phyloP scores from a whole-genome alignment of 2,113 vertebrate species.

The Corynorhinus townsendii region DNA sequence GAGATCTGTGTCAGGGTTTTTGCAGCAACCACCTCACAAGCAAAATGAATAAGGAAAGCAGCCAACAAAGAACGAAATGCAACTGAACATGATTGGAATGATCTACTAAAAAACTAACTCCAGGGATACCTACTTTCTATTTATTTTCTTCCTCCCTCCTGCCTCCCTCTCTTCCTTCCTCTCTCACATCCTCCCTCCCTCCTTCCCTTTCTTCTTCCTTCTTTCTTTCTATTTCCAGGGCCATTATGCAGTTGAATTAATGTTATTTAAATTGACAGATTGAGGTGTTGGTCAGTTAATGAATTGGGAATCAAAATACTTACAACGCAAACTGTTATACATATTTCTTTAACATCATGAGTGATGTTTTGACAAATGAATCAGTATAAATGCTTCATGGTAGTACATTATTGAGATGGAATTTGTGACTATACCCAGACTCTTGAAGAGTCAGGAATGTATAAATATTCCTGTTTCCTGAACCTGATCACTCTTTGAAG shows the following conservation, averaged over 20 bases:
- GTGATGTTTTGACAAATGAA: slow-evolving; percentile 17
- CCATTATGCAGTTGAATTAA: slow-evolving; percentile 23
- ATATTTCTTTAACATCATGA: slow-evolving; percentile 26
- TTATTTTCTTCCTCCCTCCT: background rate
- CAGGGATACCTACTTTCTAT: background rate
- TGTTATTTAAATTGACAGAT: background rate
- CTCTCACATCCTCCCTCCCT: no score
- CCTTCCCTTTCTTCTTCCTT: no score
- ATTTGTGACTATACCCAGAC: slow-evolving; percentile 1
- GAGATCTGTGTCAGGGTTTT: background rate
- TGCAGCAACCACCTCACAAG: background rate
- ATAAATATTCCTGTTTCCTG: background rate
- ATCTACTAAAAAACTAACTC: background rate
- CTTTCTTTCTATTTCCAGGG: background rate
- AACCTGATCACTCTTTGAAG: background rate
- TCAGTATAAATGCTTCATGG: slow-evolving; percentile 38
- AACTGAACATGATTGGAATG: slow-evolving; percentile 9
- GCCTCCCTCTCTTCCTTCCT: no score
- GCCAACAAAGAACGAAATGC: slow-evolving; percentile 51
- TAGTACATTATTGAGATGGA: slow-evolving; percentile 57
- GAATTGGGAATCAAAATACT: background rate
- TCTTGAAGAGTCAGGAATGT: slow-evolving; percentile 43
- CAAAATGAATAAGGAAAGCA: slow-evolving; percentile 19
- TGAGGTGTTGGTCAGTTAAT: background rate
- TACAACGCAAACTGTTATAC: slow-evolving; percentile 35